phyloP scores from a whole-genome alignment of 2,888 invertebrate species.

The Drosophila conformis region DNA sequence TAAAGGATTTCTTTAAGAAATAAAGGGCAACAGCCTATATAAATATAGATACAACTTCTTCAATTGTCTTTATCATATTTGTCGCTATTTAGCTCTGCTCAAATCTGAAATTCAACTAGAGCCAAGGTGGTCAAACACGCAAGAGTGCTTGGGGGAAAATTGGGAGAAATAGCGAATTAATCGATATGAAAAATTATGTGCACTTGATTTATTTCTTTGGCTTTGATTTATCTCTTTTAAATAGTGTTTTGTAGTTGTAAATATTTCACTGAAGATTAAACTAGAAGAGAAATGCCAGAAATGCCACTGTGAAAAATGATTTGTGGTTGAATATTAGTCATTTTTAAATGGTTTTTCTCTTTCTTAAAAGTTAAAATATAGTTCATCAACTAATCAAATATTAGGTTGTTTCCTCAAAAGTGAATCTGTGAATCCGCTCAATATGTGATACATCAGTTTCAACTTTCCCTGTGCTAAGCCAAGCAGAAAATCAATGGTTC shows the following conservation, averaged over 20 bases:
- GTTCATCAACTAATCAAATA: not conserved
- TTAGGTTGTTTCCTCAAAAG: not conserved
- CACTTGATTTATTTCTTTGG: no score
- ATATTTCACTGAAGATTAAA: not conserved
- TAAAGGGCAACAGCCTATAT: not conserved
- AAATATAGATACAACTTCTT: not conserved
- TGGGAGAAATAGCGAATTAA: not conserved
- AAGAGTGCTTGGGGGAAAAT: not conserved
- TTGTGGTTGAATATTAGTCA: not conserved
- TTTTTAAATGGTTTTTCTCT: not conserved
- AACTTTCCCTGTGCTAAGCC: conserved; percentile 38
- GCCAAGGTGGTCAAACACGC: not conserved
- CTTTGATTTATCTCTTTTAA: not conserved
- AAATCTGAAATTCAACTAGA: not conserved
- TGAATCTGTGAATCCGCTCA: not conserved
- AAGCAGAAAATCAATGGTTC: conserved; percentile 57
- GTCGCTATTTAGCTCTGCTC: not conserved
- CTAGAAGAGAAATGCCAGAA: not conserved
- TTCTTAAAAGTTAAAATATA: not conserved
- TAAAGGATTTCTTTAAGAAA: conserved; percentile 48
- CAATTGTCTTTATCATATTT: not conserved
- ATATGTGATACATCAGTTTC: not conserved
- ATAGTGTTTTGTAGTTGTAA: not conserved
- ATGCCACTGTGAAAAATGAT: not conserved
- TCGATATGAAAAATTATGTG: not conserved